Conservation (phyloP, 2,113 vertebrate genomes). For the Ptilorrhoa leucosticta region DNA sequence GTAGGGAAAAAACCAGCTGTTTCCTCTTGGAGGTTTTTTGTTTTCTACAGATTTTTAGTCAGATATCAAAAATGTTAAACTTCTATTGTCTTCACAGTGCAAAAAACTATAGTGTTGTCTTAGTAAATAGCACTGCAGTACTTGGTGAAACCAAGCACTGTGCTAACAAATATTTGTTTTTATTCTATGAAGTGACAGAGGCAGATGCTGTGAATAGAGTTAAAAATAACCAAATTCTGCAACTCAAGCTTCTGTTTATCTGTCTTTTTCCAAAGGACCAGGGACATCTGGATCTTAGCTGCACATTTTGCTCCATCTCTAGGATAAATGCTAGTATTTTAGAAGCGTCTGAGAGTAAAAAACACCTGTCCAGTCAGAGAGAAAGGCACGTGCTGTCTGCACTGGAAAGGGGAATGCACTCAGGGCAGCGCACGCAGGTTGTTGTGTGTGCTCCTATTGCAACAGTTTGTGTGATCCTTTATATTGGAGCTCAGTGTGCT, state of each 20-base stretch:
- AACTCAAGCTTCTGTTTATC: neutral
- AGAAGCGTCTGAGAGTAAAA: neutral
- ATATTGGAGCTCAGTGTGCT: neutral
- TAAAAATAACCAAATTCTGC: neutral
- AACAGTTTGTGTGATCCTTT: neutral
- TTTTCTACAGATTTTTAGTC: neutral
- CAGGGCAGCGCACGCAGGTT: neutral
- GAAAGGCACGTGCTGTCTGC: neutral
- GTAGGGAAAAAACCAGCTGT: rapidly evolving
- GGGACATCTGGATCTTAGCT: neutral
- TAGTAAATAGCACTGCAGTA: neutral
- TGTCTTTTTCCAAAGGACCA: neutral
- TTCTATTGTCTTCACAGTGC: neutral
- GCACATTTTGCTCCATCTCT: neutral
- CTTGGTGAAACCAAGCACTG: neutral
- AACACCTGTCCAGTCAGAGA: neutral
- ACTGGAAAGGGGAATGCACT: neutral
- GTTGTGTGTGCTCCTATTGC: neutral
- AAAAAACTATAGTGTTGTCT: neutral
- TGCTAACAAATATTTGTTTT: neutral
- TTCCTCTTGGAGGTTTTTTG: neutral
- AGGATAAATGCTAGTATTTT: neutral
- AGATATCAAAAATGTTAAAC: neutral
- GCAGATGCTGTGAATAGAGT: neutral
- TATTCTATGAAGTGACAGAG: neutral